Percentiles rank a stretch among this genome's conserved stretches.
phyloP scores from a whole-genome alignment of 2,113 vertebrate genomes.

The Danionella cerebrum region DNA sequence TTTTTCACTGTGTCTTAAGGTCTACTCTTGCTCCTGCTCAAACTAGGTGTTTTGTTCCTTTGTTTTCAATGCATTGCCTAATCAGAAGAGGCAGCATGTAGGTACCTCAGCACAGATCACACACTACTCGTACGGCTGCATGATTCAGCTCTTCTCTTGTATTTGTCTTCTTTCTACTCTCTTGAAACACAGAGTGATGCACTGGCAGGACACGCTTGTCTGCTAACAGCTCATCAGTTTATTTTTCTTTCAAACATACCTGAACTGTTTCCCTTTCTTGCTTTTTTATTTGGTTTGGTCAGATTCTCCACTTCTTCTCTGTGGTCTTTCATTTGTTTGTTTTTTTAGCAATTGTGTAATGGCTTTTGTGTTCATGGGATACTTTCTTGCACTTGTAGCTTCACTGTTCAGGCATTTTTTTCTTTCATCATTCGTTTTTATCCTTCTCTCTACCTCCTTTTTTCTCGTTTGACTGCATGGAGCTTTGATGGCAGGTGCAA shows the following conservation, averaged over 20 bases:
- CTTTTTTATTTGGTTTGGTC: constrained; percentile 1
- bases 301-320: background rate
- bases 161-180: background rate
- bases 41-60: constrained; percentile 58
- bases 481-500: background rate
- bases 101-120: constrained; percentile 50
- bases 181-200: constrained; percentile 7
- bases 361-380: constrained; percentile 10
- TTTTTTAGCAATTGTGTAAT: background rate
- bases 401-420: constrained; percentile 25
- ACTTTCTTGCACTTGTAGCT: constrained; percentile 26
- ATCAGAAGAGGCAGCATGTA: constrained; percentile 61
- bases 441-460: constrained; percentile 38
- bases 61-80: constrained; percentile 58
- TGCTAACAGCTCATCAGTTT: background rate
- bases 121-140: constrained; percentile 54
- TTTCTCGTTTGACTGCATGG: constrained; percentile 19
- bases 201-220: background rate
- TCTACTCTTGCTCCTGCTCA: constrained; percentile 53
- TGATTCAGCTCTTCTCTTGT: constrained; percentile 49
- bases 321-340: constrained; percentile 20
- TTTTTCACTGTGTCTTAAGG: constrained; percentile 50
- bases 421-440: background rate
- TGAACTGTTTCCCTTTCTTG: constrained; percentile 6
- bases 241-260: background rate